These are phyloP conservation scores for Drosophila acutilabella DNA, from an alignment of 2,888 invertebrate genomes.

Conservation along the genomic window DNA sequence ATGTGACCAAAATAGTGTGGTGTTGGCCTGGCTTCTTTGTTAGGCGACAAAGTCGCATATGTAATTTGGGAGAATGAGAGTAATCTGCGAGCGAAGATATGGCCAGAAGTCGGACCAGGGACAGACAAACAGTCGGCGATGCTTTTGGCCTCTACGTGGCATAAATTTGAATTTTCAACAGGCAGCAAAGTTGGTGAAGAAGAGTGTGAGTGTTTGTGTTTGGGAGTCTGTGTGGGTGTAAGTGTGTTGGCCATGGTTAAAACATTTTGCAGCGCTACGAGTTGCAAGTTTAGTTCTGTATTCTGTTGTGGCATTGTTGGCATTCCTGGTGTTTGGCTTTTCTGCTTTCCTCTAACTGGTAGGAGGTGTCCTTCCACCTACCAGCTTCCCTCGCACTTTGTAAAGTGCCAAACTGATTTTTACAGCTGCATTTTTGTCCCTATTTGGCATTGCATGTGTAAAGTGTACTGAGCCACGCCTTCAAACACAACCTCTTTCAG, in stretches of 20 bases:
- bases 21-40: conserved; percentile 18
- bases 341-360: background rate
- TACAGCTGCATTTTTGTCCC: conserved; percentile 54
- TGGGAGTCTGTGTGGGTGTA: conserved; percentile 5
- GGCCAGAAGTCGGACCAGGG: conserved; percentile 18
- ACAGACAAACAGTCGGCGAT: conserved; percentile 53
- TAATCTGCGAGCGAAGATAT: conserved; percentile 45
- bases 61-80: conserved; percentile 42
- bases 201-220: background rate
- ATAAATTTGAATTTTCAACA: conserved; percentile 75
- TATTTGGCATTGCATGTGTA: conserved; percentile 66
- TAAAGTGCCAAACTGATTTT: conserved; percentile 72
- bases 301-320: conserved; percentile 44
- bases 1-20: conserved; percentile 52
- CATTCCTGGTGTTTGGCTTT: conserved; percentile 20
- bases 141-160: conserved; percentile 56
- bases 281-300: conserved; percentile 4
- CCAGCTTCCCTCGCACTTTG: background rate
- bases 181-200: background rate
- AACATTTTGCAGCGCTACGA: conserved; percentile 39
- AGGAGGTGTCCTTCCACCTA: too few relatives aligned
- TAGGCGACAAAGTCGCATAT: conserved; percentile 63
- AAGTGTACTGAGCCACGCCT: conserved; percentile 57
- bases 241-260: conserved; percentile 38
- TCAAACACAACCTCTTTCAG: conserved; percentile 3